Evolutionary conservation across 2,888 invertebrate genomes (phyloP).

Genomic region (Eremobia ochroleuca): DNA sequence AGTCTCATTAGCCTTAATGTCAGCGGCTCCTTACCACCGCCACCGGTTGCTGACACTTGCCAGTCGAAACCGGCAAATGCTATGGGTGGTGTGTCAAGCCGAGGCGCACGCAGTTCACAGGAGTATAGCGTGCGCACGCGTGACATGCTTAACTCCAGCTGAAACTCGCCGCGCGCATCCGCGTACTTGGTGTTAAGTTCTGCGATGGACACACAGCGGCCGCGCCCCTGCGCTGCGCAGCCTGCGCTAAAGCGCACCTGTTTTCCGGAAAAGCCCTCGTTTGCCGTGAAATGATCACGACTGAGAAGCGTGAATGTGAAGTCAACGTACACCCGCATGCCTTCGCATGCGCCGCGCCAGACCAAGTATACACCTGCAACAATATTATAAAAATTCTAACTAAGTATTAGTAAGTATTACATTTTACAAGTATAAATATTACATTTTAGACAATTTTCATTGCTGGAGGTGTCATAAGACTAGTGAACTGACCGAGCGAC

Average conservation of each 20-base stretch:
- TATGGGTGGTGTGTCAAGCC: constrained; percentile 91
- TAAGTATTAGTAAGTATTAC: too few species aligned
- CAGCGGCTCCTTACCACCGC: constrained; percentile 90
- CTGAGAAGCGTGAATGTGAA: constrained; percentile 95
- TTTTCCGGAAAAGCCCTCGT: constrained; percentile 95
- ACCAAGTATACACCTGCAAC: constrained; percentile 94
- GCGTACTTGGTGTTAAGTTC: constrained; percentile 94
- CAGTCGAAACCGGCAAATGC: constrained; percentile 96
- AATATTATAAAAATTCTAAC: constrained; percentile 28
- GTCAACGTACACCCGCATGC: constrained; percentile 94
- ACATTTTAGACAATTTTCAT: background rate
- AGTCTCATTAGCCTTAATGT: constrained; percentile 92
- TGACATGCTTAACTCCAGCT: constrained; percentile 94
- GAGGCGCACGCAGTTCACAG: constrained; percentile 92
- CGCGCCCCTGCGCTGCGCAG: constrained; percentile 94
- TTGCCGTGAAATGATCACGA: constrained; percentile 95
- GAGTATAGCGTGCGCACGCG: constrained; percentile 94
- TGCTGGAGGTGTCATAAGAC: background rate
- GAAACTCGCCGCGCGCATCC: constrained; percentile 95
- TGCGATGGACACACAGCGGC: constrained; percentile 93
- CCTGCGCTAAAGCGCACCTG: constrained; percentile 93
- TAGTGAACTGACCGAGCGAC: constrained; percentile 87
- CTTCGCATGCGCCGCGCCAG: constrained; percentile 94
- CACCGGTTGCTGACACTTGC: constrained; percentile 93
- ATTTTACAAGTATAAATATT: too few species aligned